These are phyloP conservation scores for Drosophila gaucha DNA, from an alignment of 2,888 invertebrate species.

Conservation along the genomic window DNA sequence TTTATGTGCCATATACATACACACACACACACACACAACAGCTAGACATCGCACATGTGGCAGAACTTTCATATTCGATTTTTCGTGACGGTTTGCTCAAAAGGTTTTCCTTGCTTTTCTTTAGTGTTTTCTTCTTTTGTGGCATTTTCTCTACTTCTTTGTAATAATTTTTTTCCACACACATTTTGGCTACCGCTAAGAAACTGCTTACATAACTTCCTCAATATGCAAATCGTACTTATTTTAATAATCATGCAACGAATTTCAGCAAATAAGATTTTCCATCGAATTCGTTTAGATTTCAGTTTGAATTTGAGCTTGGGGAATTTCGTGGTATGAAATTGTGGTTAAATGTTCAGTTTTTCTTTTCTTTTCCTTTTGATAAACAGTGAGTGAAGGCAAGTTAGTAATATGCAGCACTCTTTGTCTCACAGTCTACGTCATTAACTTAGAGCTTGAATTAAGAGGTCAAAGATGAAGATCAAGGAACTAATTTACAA, in stretches of 20 bases:
- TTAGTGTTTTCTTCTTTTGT: neutral
- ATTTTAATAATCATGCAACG: conserved; percentile 34
- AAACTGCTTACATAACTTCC: conserved; percentile 47
- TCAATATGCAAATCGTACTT: conserved; percentile 44
- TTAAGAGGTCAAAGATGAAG: no score
- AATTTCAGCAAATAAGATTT: conserved; percentile 20
- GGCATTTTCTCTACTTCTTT: neutral
- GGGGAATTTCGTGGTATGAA: no score
- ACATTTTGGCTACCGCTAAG: conserved; percentile 11
- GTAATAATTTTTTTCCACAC: neutral
- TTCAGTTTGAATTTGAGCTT: neutral
- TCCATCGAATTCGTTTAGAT: conserved; percentile 1
- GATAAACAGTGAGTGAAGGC: no score
- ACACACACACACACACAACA: conserved; percentile 16
- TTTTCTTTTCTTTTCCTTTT: no score
- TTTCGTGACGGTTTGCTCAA: conserved; percentile 57
- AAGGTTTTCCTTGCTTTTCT: conserved; percentile 36
- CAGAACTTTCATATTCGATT: conserved; percentile 71
- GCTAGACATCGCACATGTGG: conserved; percentile 44
- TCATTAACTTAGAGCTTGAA: no score
- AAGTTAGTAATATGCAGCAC: no score
- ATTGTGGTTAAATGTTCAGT: neutral
- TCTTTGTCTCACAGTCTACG: no score
- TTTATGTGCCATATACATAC: conserved; percentile 48
- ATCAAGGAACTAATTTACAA: no score